Evolutionary conservation across 1,140 invertebrate species (phyloP), one percentile per base, ranked within the genome.

Genomic region (Lamellibrachia luymesi): DNA sequence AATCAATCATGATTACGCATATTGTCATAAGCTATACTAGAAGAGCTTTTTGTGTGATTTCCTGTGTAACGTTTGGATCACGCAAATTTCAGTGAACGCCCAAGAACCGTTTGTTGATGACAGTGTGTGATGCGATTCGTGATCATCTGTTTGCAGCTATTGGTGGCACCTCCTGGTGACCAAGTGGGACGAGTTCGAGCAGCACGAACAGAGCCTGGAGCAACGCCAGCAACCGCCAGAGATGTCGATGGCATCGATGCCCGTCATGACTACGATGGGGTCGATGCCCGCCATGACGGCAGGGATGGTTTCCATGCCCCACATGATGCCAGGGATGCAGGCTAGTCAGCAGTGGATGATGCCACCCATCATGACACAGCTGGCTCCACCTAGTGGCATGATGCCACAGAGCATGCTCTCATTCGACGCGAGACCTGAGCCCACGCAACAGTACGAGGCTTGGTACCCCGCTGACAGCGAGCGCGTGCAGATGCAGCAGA

Each of bases 171-270:
- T 50, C 8, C 56, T 95, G n/a, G 92, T 89, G 17, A 94, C 93
- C 50, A 92, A 95, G 90, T 96, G 95, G 96, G 95, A 96, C 80
- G 96, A 96, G 90, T 95, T 96, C 92, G 94, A 95, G 80, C 95
- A 96, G 91, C 96, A 96, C 92, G 93, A 95, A 90, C 95, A 96
- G 93, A 95, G 95, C 93, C 94, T 96, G 94, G 94, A 95, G 90
- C 93, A 92, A 10, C 51, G 51, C 25, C 91, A 91, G 64, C 64
- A 80, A 2, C 64, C 13, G 4, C 13, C 64, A 17, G 64, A 80
- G 64, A 10, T 80, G 64, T 22, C 64, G 1, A 80, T 80, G 64
- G 64, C 64, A 10, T 80, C 64, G 64, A 17, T 80, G 6, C 13
- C 64, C 64, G 17, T 22, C 6, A 56, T 56, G 52, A 56, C 38